Conservation (phyloP, 2,113 vertebrate species). For the Carettochelys insculpta region DNA sequence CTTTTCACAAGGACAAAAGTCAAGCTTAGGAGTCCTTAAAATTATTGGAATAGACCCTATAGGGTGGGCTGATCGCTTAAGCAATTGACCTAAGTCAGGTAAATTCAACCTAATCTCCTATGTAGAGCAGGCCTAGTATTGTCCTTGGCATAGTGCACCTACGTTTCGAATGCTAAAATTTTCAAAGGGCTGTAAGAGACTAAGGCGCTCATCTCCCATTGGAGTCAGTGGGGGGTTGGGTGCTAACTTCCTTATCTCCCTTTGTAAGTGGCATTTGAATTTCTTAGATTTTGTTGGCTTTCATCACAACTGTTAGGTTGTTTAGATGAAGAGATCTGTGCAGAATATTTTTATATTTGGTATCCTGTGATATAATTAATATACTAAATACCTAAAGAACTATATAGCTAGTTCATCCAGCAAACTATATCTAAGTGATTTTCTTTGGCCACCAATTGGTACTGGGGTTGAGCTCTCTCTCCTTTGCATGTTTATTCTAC, state of each 20-base stretch:
- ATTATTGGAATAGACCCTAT: no score
- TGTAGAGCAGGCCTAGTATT: no score
- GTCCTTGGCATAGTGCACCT: neutral
- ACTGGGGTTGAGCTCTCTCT: constrained; percentile 26
- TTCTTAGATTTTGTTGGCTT: neutral
- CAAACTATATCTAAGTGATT: constrained; percentile 45
- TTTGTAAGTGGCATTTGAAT: neutral
- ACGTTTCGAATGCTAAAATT: neutral
- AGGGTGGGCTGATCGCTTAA: no score
- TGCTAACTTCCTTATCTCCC: neutral
- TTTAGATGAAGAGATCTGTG: neutral
- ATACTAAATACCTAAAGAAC: constrained; percentile 45
- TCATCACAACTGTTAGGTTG: neutral
- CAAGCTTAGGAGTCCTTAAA: no score
- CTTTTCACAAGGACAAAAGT: no score
- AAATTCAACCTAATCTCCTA: no score
- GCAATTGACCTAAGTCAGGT: no score
- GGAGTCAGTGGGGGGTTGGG: neutral
- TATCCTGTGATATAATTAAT: constrained; percentile 21
- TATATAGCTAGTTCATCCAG: constrained; percentile 37
- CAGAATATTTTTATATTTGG: neutral
- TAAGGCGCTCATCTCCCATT: neutral
- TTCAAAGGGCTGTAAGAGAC: neutral
- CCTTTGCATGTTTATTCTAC: constrained; percentile 24
- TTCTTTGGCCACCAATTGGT: constrained; percentile 7